phyloP scores from a whole-genome alignment of 2,888 invertebrate genomes.

The Microplitis deprimator region DNA sequence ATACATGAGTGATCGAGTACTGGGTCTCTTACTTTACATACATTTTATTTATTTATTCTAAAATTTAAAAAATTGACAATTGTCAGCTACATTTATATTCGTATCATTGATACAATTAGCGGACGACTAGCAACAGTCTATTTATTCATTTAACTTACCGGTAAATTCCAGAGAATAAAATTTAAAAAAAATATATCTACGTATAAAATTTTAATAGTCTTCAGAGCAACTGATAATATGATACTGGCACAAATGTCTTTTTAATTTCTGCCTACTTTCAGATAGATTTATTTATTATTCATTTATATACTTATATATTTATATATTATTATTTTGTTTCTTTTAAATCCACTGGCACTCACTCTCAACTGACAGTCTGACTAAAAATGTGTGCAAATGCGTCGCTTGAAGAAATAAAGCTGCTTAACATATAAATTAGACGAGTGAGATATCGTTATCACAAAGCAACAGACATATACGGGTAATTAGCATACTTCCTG shows the following conservation, averaged over 20 bases:
- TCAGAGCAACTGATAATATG: conserved; percentile 15
- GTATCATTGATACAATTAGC: too few species aligned
- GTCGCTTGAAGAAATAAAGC: conserved; percentile 26
- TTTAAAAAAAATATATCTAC: background rate
- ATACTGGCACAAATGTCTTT: conserved; percentile 14
- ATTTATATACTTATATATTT: conserved; percentile 13
- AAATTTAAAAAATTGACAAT: too few species aligned
- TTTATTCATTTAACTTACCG: background rate
- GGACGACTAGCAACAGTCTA: too few species aligned
- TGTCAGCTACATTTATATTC: too few species aligned
- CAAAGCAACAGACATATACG: conserved; percentile 56
- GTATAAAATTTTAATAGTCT: conserved; percentile 23
- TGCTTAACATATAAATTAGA: conserved; percentile 57
- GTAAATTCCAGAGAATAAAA: background rate
- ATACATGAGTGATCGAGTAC: too few species aligned
- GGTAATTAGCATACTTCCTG: conserved; percentile 65
- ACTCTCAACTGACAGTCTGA: background rate
- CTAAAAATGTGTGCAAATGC: background rate
- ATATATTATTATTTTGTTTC: background rate
- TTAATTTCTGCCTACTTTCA: conserved; percentile 7
- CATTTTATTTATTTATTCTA: too few species aligned
- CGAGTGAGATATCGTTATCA: conserved; percentile 59
- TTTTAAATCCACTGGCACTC: background rate
- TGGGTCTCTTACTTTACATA: too few species aligned
- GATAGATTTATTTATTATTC: background rate